Conservation (phyloP, 2,113 vertebrate genomes). For the Eleginops maclovinus region DNA sequence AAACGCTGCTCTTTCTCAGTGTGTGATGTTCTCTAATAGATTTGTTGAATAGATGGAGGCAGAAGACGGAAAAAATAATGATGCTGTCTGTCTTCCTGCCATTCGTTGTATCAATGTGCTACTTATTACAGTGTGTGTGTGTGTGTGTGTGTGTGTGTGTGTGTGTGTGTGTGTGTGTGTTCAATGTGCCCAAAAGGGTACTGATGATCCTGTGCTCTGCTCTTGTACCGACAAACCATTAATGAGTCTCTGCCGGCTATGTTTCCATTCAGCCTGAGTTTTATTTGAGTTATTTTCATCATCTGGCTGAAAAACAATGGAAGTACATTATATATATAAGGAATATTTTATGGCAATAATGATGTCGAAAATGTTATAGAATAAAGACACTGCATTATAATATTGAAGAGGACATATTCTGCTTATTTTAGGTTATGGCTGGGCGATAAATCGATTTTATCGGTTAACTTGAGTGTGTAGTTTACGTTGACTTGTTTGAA, state of each 20-base stretch:
- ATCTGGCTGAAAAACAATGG: not conserved
- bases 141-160: constrained; percentile 5
- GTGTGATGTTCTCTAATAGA: constrained; percentile 61
- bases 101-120: constrained; percentile 53
- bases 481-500: too few species aligned
- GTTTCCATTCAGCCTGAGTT: not conserved
- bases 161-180: constrained; percentile 6
- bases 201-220: constrained; percentile 53
- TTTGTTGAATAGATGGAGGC: constrained; percentile 65
- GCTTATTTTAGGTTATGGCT: too few species aligned
- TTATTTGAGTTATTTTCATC: not conserved
- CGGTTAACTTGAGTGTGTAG: too few species aligned
- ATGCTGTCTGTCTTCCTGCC: constrained; percentile 62
- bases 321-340: not conserved
- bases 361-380: not conserved
- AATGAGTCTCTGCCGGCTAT: not conserved
- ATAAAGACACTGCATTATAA: not conserved
- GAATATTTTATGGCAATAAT: not conserved
- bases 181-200: constrained; percentile 41
- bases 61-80: constrained; percentile 59
- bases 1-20: constrained; percentile 45
- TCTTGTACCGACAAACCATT: constrained; percentile 50
- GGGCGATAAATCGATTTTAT: too few species aligned
- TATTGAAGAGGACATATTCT: too few species aligned
- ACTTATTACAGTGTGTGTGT: constrained; percentile 46